Conservation (phyloP, 1,140 invertebrate genomes). For the Drosophila pandora region DNA sequence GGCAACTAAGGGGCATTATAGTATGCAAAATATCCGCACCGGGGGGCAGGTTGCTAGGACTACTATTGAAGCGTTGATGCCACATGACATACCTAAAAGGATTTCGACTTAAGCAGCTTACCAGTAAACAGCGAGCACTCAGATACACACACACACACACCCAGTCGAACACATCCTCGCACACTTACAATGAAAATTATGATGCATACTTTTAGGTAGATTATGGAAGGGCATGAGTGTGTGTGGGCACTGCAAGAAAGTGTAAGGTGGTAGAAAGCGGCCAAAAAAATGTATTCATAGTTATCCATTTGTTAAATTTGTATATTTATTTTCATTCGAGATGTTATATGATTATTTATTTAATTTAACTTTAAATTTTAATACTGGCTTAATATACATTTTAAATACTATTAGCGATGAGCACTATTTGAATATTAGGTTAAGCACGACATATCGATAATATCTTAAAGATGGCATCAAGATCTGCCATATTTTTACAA, state of each 20-base stretch:
- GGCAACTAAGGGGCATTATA: background rate
- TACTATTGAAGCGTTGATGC: constrained; percentile 47
- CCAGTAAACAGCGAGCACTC: constrained; percentile 60
- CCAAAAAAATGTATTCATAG: background rate
- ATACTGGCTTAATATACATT: no score
- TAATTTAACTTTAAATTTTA: no score
- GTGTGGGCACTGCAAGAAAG: constrained; percentile 27
- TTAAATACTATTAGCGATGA: no score
- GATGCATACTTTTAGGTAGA: constrained; percentile 76
- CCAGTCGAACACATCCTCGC: constrained; percentile 1
- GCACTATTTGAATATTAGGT: no score
- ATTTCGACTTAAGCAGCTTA: constrained; percentile 78
- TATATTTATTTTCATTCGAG: no score
- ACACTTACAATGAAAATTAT: constrained; percentile 41
- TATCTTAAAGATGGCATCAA: no score
- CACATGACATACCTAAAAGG: constrained; percentile 78
- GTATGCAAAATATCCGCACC: constrained; percentile 64
- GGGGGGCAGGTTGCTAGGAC: constrained; percentile 61
- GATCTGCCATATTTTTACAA: no score
- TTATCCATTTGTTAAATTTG: no score
- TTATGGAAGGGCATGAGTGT: constrained; percentile 37
- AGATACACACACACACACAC: constrained; percentile 22
- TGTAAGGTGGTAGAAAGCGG: background rate
- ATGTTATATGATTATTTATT: no score
- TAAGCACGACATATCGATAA: no score